Conservation (phyloP, 2,113 vertebrate genomes). For the Otocyon megalotis region DNA sequence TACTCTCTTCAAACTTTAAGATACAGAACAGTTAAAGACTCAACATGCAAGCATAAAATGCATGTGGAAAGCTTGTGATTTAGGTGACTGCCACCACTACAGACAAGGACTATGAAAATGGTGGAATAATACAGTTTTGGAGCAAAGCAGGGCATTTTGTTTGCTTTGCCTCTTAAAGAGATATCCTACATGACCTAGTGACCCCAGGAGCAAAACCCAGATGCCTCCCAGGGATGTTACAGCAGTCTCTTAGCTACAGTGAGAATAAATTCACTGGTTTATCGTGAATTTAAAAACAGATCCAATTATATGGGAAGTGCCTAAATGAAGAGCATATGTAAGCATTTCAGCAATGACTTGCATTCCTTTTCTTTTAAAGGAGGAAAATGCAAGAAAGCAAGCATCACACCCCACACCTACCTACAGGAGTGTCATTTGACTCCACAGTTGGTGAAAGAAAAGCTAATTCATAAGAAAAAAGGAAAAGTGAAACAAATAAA, state of each 20-base stretch:
- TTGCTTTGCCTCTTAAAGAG: conserved; percentile 28
- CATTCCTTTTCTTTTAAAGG: conserved; percentile 62
- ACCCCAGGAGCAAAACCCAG: not conserved
- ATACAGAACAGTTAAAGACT: conserved; percentile 42
- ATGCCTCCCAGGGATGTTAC: not conserved
- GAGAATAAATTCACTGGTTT: not conserved
- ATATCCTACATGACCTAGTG: not conserved
- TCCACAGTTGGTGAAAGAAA: conserved; percentile 88
- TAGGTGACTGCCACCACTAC: not conserved
- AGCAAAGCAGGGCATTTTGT: not conserved
- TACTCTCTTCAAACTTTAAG: not conserved
- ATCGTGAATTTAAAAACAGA: not conserved
- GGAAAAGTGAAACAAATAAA: conserved; percentile 80
- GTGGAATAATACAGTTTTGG: not conserved
- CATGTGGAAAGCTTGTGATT: conserved; percentile 30
- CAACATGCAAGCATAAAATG: conserved; percentile 69
- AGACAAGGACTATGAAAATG: not conserved
- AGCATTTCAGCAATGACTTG: conserved; percentile 60
- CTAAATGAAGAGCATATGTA: conserved; percentile 23
- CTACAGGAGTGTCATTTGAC: conserved; percentile 86
- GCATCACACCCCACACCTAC: conserved; percentile 86
- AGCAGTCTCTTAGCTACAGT: not conserved
- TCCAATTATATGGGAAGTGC: not conserved
- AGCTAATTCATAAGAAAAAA: conserved; percentile 86
- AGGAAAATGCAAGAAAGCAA: conserved; percentile 71